Base-by-base conservation (phyloP, 2,888 invertebrate genomes). In the Lasioglossum oenotherae region DNA sequence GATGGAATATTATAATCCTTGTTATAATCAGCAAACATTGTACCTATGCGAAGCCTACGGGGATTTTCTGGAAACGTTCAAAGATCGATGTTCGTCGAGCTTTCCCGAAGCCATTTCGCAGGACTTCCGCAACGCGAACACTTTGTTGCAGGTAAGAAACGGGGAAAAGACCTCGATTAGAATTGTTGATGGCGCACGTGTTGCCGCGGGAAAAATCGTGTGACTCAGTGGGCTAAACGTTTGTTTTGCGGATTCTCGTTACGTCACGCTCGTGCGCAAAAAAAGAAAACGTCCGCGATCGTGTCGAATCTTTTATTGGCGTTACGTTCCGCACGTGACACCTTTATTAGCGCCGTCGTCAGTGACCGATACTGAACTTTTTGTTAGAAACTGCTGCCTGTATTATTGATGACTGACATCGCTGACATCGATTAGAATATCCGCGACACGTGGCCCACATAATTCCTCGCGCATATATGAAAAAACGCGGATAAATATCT, bases 371-470 rank as follows among this genome's bases (percentile, higher is more conserved):
- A 53, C 49, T 77, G 69, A 69, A 53, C 69, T 77, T 69, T 69
- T 46, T n/a, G 49, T 53, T 16, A 53, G 49, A 53, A 69, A 77
- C 69, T 69, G 49, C 38, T 35, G 38, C 19, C 14, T 35, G 69
- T n/a, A 49, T 53, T 69, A 69, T 38, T 27, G 27, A 77, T 27
- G 49, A 49, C 69, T 69, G 77, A 69, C 77, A 67, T 67, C 16
- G 69, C 10, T 67, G 77, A 77, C 77, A 38, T 49, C 46, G 35
- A 69, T 77, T 77, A 67, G 46, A 77, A 53, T 69, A 69, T 49
- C 38, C n/a, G 4, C 67, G 35, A 69, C 77, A 69, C 77, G 69
- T 77, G 77, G 27, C 77, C 31, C 16, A 16, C 31, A 49, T 69
- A 69, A 46, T 49, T 73, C 2, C n/a, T 27, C 41, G 71, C 12